These are phyloP conservation scores for Distichodus sexfasciatus DNA, from an alignment of 2,797 vertebrate genomes.

Conservation along the genomic window DNA sequence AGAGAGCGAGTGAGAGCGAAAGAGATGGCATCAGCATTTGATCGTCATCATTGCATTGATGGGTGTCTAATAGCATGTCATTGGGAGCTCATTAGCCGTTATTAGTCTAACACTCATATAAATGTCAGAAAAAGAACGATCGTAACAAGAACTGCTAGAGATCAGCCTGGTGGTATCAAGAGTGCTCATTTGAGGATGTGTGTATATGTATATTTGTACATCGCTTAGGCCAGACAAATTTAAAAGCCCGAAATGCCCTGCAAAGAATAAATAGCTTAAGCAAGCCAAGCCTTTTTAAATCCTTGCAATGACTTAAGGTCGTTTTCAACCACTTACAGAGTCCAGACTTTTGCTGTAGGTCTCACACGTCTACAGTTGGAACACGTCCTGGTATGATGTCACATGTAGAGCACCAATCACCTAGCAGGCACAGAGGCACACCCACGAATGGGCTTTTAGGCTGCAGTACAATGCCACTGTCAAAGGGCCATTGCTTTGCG, in stretches of 20 bases:
- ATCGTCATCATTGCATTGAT: conserved; percentile 60
- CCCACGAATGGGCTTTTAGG: not conserved
- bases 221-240: not conserved
- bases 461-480: not conserved
- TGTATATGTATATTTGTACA: not conserved
- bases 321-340: conserved; percentile 41
- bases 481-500: not conserved
- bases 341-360: conserved; percentile 2
- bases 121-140: conserved; percentile 74
- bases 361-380: not conserved
- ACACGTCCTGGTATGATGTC: conserved; percentile 14
- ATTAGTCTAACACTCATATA: conserved; percentile 79
- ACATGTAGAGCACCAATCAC: conserved; percentile 10
- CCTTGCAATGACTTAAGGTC: conserved; percentile 52
- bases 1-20: not conserved
- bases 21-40: conserved; percentile 26
- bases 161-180: conserved; percentile 73
- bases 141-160: conserved; percentile 68
- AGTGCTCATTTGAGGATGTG: conserved; percentile 64
- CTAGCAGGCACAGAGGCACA: not conserved
- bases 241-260: conserved; percentile 21
- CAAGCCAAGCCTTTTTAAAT: conserved; percentile 25
- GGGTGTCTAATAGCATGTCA: conserved; percentile 73
- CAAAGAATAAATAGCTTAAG: conserved; percentile 36
- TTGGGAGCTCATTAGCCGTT: conserved; percentile 78